These are phyloP conservation scores for Ips typographus DNA, from an alignment of 1,140 invertebrate genomes.

Conservation along the genomic window DNA sequence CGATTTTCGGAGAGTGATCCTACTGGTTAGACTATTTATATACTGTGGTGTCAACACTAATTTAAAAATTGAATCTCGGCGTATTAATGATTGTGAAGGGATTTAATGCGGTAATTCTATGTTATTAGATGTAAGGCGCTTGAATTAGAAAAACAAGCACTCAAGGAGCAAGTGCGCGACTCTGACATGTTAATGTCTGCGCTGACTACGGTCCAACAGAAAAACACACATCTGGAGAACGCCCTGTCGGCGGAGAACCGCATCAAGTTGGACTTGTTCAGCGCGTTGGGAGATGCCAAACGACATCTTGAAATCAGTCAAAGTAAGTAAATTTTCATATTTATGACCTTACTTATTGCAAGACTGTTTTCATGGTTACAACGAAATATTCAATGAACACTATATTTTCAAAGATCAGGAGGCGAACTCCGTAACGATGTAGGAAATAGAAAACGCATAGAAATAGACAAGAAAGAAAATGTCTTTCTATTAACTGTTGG, in stretches of 20 bases:
- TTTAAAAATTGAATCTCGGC: not conserved
- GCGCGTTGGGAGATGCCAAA: conserved; percentile 92
- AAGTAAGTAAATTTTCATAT: conserved; percentile 63
- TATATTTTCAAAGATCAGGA: too few species aligned
- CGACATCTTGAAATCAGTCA: conserved; percentile 90
- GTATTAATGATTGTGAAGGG: not conserved
- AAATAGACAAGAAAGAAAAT: too few species aligned
- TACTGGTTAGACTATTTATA: too few species aligned
- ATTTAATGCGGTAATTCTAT: not conserved
- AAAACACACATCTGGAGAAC: conserved; percentile 86
- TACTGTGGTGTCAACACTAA: too few species aligned
- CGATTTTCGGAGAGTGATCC: too few species aligned
- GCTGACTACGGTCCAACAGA: conserved; percentile 81
- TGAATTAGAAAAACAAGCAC: conserved; percentile 46
- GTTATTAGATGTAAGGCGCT: conserved; percentile 42
- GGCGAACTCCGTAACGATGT: too few species aligned
- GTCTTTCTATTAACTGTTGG: too few species aligned
- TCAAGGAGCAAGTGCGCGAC: conserved; percentile 69
- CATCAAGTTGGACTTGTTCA: conserved; percentile 95
- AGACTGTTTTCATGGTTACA: too few species aligned
- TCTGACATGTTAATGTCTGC: conserved; percentile 79
- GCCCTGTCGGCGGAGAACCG: conserved; percentile 93
- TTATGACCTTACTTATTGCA: too few species aligned
- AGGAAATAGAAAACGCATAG: too few species aligned
- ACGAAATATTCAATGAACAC: too few species aligned